Evolutionary conservation across 2,113 vertebrate species (phyloP).

Genomic region (Amphilophus citrinellus): DNA sequence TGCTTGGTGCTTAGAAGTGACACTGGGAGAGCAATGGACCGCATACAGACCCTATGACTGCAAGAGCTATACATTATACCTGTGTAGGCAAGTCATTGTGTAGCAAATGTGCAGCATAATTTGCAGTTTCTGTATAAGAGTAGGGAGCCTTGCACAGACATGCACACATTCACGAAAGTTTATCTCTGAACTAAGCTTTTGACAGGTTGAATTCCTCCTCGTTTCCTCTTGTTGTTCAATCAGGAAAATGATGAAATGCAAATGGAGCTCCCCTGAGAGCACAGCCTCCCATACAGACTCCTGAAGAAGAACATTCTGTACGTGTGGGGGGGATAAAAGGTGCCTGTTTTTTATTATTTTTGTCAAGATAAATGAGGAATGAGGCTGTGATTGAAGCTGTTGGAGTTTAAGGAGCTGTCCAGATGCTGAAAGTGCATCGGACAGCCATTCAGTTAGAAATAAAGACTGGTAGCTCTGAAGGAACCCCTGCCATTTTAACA

Average conservation of each 20-base stretch:
- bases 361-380: conserved; percentile 11
- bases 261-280: conserved; percentile 19
- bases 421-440: conserved; percentile 72
- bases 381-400: conserved; percentile 22
- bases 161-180: not conserved
- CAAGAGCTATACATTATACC: not conserved
- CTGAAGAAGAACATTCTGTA: conserved; percentile 14
- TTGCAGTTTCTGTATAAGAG: not conserved
- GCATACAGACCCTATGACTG: not conserved
- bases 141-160: not conserved
- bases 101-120: not conserved
- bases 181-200: conserved; percentile 24
- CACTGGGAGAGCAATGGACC: conserved; percentile 1
- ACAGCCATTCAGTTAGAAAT: conserved; percentile 39
- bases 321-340: not conserved
- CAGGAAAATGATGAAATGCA: conserved; percentile 5
- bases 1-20: conserved; percentile 2
- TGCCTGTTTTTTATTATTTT: not conserved
- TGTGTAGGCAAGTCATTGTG: not conserved
- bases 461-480: conserved; percentile 5
- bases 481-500: conserved; percentile 28
- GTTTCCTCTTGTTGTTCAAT: conserved; percentile 19
- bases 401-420: conserved; percentile 75
- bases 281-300: not conserved
- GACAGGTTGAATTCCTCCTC: conserved; percentile 10